Percentiles rank a stretch among this genome's conserved stretches.
Conservation (phyloP, 2,113 vertebrate species). For the Sigmodon hispidus region DNA sequence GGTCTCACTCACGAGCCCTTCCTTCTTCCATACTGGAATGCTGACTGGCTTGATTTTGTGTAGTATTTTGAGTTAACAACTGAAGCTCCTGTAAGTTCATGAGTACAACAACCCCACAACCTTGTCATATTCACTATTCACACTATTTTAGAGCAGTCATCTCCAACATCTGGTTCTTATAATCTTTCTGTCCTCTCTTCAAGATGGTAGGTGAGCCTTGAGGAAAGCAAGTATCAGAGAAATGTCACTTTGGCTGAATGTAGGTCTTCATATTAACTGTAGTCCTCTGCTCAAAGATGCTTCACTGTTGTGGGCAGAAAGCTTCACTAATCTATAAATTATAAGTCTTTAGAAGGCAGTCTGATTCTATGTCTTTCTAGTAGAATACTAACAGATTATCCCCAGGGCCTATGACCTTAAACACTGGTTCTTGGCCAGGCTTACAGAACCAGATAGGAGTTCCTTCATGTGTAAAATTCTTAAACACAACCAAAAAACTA, state of each 20-base stretch:
- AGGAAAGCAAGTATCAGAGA: neutral
- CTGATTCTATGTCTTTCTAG: neutral
- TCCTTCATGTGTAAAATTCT: neutral
- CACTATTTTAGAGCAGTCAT: neutral
- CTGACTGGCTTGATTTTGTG: neutral
- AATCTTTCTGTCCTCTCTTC: neutral
- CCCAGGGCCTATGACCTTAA: neutral
- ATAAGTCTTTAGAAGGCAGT: neutral
- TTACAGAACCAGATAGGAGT: neutral
- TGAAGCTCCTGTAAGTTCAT: neutral
- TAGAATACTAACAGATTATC: neutral
- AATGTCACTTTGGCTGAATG: neutral
- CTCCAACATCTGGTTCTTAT: neutral
- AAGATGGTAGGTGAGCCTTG: neutral
- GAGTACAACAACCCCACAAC: neutral
- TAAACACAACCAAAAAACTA: neutral
- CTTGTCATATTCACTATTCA: neutral
- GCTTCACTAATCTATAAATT: neutral
- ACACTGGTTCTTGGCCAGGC: neutral
- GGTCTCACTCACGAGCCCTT: neutral
- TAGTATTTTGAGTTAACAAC: neutral
- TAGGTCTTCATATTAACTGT: too few species aligned
- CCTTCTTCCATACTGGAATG: neutral
- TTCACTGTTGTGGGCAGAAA: neutral
- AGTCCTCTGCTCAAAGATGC: neutral